A percentile compares a stretch with the other conserved stretches of the same genome.
phyloP scores from a whole-genome alignment of 1,140 invertebrate species.

The Trinorchestia longiramus region DNA sequence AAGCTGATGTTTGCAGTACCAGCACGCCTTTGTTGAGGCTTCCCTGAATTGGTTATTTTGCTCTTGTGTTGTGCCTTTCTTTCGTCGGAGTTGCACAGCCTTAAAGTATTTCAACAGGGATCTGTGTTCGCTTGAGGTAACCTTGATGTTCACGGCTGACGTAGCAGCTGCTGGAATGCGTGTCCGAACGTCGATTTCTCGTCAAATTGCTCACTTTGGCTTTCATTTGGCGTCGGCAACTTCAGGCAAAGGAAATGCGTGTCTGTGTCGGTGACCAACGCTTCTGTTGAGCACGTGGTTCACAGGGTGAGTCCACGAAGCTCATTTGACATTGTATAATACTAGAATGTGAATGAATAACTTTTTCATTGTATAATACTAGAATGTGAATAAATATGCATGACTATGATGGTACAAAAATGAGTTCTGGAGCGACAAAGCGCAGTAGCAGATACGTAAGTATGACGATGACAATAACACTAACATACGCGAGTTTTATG shows the following conservation, averaged over 20 bases:
- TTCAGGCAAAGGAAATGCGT: not conserved
- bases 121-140: not conserved
- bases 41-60: no score
- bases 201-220: conserved; percentile 6
- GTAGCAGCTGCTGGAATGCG: not conserved
- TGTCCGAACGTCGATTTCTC: not conserved
- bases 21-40: not conserved
- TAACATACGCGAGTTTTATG: no score
- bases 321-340: not conserved
- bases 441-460: no score
- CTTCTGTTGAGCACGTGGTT: not conserved
- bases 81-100: not conserved
- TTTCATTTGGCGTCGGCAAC: not conserved
- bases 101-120: not conserved
- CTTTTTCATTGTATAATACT: no score
- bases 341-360: no score
- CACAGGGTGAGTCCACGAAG: not conserved
- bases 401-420: no score
- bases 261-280: not conserved
- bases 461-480: no score
- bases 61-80: not conserved
- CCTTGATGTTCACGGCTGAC: not conserved
- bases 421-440: no score
- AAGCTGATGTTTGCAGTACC: not conserved
- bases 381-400: no score